These are phyloP conservation scores for Malachius bipustulatus DNA, from an alignment of 2,888 invertebrate genomes.

Conservation along the genomic window DNA sequence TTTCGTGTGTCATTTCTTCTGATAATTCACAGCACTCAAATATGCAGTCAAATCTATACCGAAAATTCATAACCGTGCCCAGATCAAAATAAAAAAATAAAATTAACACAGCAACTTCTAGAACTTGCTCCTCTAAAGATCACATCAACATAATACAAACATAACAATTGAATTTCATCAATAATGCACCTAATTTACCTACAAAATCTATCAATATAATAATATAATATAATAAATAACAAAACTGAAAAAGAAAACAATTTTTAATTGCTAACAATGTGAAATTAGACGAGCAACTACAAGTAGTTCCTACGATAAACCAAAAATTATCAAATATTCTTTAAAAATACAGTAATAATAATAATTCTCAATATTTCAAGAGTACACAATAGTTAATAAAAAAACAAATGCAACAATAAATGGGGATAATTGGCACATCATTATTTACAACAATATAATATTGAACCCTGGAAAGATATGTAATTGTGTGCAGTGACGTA, in stretches of 20 bases:
- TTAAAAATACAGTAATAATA: too few species aligned
- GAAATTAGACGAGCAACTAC: too few species aligned
- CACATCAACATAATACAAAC: too few species aligned
- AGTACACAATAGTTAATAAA: slow-evolving; percentile 16
- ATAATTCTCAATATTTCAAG: slow-evolving; percentile 5
- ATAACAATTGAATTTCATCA: too few species aligned
- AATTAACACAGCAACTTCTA: too few species aligned
- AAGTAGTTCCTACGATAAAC: too few species aligned
- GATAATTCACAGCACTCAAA: slow-evolving; percentile 38
- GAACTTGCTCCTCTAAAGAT: too few species aligned
- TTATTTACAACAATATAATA: slow-evolving; percentile 37
- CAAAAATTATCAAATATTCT: too few species aligned
- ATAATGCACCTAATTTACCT: slow-evolving; percentile 9
- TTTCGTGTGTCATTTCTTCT: slow-evolving; percentile 26
- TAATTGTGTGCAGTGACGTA: too few species aligned
- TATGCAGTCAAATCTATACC: slow-evolving; percentile 35
- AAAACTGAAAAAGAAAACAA: too few species aligned
- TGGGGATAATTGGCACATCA: slow-evolving; percentile 39
- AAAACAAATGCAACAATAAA: slow-evolving; percentile 31
- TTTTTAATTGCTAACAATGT: too few species aligned
- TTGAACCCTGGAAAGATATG: slow-evolving; percentile 41
- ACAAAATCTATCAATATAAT: slow-evolving; percentile 8
- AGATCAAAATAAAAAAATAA: slow-evolving; percentile 20
- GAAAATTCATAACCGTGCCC: slow-evolving; percentile 31
- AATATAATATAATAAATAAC: slow-evolving; percentile 11